Percentiles rank a stretch among this genome's conserved stretches.
Conservation (phyloP, 2,888 invertebrate genomes). For the Beris morrisii region DNA sequence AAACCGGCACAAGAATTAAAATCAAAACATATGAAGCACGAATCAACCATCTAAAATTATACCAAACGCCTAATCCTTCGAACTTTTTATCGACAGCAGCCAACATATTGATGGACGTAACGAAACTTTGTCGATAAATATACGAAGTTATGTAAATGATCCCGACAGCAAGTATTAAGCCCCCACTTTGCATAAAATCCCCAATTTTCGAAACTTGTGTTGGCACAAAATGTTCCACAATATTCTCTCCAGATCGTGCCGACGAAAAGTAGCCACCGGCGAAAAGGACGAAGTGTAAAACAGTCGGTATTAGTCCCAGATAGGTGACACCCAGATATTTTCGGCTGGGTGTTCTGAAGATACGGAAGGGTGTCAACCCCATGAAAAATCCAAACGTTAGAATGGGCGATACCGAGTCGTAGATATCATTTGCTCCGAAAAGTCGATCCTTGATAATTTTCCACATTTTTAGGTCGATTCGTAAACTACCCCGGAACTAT, state of each 20-base stretch:
- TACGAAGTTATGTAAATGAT: constrained; percentile 47
- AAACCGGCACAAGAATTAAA: constrained; percentile 46
- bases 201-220: constrained; percentile 45
- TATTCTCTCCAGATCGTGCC: constrained; percentile 37
- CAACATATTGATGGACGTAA: constrained; percentile 48
- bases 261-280: constrained; percentile 45
- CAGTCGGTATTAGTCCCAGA: constrained; percentile 41
- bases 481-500: no score
- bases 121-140: constrained; percentile 45
- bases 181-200: constrained; percentile 46
- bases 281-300: constrained; percentile 40
- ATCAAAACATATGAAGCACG: constrained; percentile 47
- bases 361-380: constrained; percentile 7
- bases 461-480: no score
- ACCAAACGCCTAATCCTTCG: constrained; percentile 48
- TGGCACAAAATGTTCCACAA: constrained; percentile 45
- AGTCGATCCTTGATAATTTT: neutral
- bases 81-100: constrained; percentile 50
- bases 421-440: constrained; percentile 13
- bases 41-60: constrained; percentile 50
- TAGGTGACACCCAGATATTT: constrained; percentile 6
- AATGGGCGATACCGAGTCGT: constrained; percentile 2
- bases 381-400: constrained; percentile 1
- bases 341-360: neutral
- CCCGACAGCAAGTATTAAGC: constrained; percentile 45